Evolutionary conservation across 2,113 vertebrate genomes (phyloP).

Genomic region (Phalacrocorax aristotelis): DNA sequence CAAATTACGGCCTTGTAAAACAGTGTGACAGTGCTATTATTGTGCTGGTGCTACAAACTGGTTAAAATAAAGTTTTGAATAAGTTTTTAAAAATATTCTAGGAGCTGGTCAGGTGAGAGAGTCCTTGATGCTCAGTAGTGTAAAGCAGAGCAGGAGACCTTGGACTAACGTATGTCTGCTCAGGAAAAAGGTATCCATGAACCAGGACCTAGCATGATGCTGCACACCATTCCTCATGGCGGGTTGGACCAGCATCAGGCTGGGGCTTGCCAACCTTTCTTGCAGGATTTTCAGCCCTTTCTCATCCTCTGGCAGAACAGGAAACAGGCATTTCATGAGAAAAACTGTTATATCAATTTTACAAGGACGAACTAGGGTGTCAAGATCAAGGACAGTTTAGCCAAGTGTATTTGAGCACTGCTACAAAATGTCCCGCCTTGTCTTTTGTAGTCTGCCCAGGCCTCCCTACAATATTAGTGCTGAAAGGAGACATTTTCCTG

Average conservation of each 20-base stretch:
- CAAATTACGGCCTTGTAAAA: conserved; percentile 46
- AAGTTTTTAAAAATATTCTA: neutral
- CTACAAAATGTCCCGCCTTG: neutral
- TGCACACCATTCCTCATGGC: accelerated
- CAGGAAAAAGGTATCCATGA: neutral
- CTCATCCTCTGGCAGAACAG: neutral
- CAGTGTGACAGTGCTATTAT: conserved; percentile 8
- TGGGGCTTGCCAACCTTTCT: neutral
- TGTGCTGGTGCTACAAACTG: neutral
- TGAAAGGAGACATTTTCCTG: neutral
- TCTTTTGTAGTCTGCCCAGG: neutral
- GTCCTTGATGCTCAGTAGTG: accelerated
- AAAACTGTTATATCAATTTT: neutral
- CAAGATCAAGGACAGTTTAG: neutral
- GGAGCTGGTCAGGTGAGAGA: neutral
- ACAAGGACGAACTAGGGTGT: neutral
- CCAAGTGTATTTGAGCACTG: neutral
- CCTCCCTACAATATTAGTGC: neutral
- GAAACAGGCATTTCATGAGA: neutral
- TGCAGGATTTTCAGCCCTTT: neutral
- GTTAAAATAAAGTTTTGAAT: neutral
- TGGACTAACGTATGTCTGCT: accelerated
- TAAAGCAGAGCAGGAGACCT: neutral
- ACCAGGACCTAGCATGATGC: neutral
- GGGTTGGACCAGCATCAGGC: neutral